Evolutionary conservation across 2,797 vertebrate species (phyloP).

Genomic region (Atherinosoma microstoma): DNA sequence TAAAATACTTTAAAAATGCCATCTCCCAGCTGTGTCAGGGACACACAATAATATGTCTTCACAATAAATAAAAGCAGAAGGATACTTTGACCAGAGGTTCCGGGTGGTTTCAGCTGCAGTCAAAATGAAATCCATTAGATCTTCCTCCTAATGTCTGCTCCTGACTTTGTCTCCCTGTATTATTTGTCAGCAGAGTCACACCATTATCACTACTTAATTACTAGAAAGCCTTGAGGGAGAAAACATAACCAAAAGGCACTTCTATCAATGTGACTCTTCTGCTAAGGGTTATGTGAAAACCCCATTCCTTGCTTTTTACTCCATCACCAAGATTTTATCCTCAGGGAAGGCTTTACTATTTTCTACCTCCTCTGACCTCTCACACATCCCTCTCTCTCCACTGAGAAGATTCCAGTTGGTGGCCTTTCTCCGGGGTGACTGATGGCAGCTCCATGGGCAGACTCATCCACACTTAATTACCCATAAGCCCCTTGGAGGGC

Average conservation of each 20-base stretch:
- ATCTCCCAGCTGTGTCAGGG: slow-evolving; percentile 30
- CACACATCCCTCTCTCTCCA: slow-evolving; percentile 38
- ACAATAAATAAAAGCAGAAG: slow-evolving; percentile 31
- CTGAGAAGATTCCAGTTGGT: slow-evolving; percentile 65
- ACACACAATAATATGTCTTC: slow-evolving; percentile 35
- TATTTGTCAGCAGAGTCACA: slow-evolving; percentile 52
- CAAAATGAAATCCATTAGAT: slow-evolving; percentile 16
- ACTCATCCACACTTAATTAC: slow-evolving; percentile 76
- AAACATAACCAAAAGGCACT: slow-evolving; percentile 47
- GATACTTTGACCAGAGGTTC: slow-evolving; percentile 17
- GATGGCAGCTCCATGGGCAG: slow-evolving; percentile 65
- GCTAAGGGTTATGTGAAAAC: slow-evolving; percentile 53
- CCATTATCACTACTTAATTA: slow-evolving; percentile 58
- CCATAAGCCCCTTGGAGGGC: slow-evolving; percentile 69
- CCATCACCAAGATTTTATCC: slow-evolving; percentile 61
- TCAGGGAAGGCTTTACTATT: slow-evolving; percentile 36
- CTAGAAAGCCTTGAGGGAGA: slow-evolving; percentile 38
- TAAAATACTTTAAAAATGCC: slow-evolving; percentile 14
- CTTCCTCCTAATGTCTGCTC: slow-evolving; percentile 19
- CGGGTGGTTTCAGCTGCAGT: slow-evolving; percentile 25
- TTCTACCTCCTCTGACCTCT: slow-evolving; percentile 54
- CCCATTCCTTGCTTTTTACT: slow-evolving; percentile 38
- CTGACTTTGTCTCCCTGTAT: slow-evolving; percentile 25
- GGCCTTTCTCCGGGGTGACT: slow-evolving; percentile 72
- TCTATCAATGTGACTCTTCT: slow-evolving; percentile 49